Evolutionary conservation across 2,797 vertebrate species (phyloP).

Genomic region (Discoglossus pictus): DNA sequence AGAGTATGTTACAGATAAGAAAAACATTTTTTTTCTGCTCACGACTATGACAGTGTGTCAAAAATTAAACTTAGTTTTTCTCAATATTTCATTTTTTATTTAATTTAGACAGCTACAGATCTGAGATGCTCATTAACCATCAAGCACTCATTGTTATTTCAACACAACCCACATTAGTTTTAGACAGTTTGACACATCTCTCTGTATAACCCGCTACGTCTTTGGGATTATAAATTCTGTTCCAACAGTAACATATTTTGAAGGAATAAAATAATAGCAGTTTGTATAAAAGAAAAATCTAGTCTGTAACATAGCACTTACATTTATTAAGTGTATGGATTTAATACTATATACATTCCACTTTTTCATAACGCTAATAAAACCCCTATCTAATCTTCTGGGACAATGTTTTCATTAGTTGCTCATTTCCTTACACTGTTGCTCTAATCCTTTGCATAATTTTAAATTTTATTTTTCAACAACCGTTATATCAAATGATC

Average conservation of each 20-base stretch:
- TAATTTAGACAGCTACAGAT: constrained; percentile 17
- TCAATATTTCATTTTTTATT: not conserved
- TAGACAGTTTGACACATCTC: constrained; percentile 23
- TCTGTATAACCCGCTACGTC: not conserved
- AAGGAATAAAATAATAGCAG: constrained; percentile 22
- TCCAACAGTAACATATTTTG: not conserved
- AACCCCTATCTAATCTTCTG: not conserved
- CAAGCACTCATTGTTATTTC: constrained; percentile 7
- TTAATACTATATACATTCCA: not conserved
- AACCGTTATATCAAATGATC: constrained; percentile 32
- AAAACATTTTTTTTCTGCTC: constrained; percentile 5
- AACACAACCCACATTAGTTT: constrained; percentile 9
- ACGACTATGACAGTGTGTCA: constrained; percentile 4
- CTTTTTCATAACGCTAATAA: not conserved
- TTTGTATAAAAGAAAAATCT: constrained; percentile 19
- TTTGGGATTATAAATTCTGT: constrained; percentile 35
- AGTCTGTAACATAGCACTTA: not conserved
- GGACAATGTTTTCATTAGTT: constrained; percentile 40
- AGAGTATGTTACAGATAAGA: constrained; percentile 4
- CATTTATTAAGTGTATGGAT: not conserved
- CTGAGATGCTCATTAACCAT: constrained; percentile 20
- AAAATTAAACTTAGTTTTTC: constrained; percentile 15
- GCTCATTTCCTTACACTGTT: constrained; percentile 23
- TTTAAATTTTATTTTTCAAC: constrained; percentile 41
- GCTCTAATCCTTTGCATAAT: constrained; percentile 41